Conservation (phyloP, 2,888 invertebrate genomes). For the Melinaea menophilus region DNA sequence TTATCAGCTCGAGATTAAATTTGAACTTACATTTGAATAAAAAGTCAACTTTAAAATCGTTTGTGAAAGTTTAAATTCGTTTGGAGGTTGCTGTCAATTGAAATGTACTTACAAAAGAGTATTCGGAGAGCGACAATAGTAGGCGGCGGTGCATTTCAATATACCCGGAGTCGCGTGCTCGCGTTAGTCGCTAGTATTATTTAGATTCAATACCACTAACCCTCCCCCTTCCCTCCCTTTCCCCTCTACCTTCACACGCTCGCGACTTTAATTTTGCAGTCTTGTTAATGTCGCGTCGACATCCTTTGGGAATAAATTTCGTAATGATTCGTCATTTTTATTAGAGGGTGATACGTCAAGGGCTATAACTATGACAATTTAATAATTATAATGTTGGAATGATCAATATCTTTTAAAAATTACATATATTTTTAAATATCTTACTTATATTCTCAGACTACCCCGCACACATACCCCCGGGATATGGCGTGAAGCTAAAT, state of each 20-base stretch:
- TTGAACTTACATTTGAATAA: slow-evolving; percentile 11
- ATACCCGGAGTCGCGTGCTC: slow-evolving; percentile 11
- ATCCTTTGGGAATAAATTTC: slow-evolving; percentile 1
- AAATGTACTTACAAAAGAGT: slow-evolving; percentile 31
- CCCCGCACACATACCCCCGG: too few species aligned
- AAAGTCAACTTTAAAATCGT: not conserved
- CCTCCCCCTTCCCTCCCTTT: slow-evolving; percentile 4
- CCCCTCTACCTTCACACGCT: not conserved
- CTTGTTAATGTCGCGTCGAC: slow-evolving; percentile 15
- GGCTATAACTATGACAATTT: not conserved
- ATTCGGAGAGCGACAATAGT: slow-evolving; percentile 27
- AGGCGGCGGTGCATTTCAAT: slow-evolving; percentile 27
- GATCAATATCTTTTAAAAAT: too few species aligned
- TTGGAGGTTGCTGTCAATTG: slow-evolving; percentile 15
- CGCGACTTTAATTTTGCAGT: slow-evolving; percentile 18
- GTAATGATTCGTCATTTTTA: slow-evolving; percentile 5
- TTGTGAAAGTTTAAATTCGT: not conserved
- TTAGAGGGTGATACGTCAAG: not conserved
- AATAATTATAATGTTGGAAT: too few species aligned
- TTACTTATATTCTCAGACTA: too few species aligned
- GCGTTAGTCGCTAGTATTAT: slow-evolving; percentile 10
- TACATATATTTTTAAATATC: too few species aligned
- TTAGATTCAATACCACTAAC: slow-evolving; percentile 20
- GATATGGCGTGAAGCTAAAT: too few species aligned
- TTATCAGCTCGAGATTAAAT: slow-evolving; percentile 29